Evolutionary conservation across 2,113 vertebrate genomes (phyloP).

Genomic region (Spea bombifrons): DNA sequence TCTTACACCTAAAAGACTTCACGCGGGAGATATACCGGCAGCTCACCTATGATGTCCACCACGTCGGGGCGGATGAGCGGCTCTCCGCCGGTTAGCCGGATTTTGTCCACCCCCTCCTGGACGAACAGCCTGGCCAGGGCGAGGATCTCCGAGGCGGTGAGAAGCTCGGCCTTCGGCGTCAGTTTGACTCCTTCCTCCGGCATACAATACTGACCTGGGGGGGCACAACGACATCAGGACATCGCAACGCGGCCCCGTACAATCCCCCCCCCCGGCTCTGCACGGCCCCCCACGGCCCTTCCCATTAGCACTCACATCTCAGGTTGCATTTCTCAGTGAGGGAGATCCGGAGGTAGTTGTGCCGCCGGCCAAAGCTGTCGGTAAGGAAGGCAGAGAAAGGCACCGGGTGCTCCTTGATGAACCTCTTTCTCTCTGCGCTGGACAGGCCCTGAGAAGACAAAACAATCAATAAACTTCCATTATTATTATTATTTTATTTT

Average conservation of each 20-base stretch:
- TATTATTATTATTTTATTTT: too few species aligned
- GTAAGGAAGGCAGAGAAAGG: conserved; percentile 89
- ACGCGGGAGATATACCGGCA: neutral
- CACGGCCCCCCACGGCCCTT: too few species aligned
- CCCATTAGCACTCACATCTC: conserved; percentile 75
- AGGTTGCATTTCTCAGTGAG: conserved; percentile 97
- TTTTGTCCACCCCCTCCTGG: conserved; percentile 89
- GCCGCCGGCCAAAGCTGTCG: conserved; percentile 82
- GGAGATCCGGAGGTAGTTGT: conserved; percentile 93
- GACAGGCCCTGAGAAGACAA: conserved; percentile 60
- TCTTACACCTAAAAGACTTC: too few species aligned
- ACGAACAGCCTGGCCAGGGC: conserved; percentile 86
- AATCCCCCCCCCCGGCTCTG: too few species aligned
- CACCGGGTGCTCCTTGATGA: conserved; percentile 55
- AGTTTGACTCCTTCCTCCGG: conserved; percentile 90
- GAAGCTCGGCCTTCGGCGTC: conserved; percentile 80
- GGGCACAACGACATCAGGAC: too few species aligned
- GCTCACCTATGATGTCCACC: conserved; percentile 85
- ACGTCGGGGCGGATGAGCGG: conserved; percentile 90
- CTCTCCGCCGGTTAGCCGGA: conserved; percentile 92
- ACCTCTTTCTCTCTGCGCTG: conserved; percentile 53
- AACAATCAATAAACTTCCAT: too few species aligned
- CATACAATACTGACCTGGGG: conserved; percentile 95
- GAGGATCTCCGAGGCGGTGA: conserved; percentile 82
- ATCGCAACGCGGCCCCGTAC: too few species aligned